Evolutionary conservation across 2,797 vertebrate species (phyloP).

Genomic region (Crenuchus spilurus): DNA sequence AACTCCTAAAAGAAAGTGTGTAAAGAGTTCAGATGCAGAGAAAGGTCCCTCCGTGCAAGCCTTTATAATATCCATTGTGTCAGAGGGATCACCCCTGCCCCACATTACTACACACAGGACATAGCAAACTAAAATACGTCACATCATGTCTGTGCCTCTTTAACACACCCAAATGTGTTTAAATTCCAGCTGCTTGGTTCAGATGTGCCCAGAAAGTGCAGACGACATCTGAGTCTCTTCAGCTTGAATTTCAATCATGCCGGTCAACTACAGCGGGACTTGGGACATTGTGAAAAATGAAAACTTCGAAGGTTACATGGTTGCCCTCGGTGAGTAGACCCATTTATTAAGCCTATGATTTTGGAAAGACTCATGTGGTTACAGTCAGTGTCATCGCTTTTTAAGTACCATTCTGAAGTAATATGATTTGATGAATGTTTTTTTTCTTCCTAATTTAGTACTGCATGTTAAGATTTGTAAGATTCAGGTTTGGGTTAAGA

Average conservation of each 20-base stretch:
- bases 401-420: no score
- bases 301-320: slow-evolving; percentile 86
- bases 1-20: slow-evolving; percentile 26
- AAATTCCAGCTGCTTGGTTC: slow-evolving; percentile 25
- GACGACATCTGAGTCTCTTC: slow-evolving; percentile 6
- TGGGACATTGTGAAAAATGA: slow-evolving; percentile 85
- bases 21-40: slow-evolving; percentile 49
- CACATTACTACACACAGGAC: slow-evolving; percentile 62
- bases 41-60: slow-evolving; percentile 28
- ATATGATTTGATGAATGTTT: no score
- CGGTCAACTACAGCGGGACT: slow-evolving; percentile 82
- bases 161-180: slow-evolving; percentile 9
- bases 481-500: no score
- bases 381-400: no score
- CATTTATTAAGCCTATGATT: no score
- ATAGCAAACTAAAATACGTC: slow-evolving; percentile 31
- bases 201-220: not conserved
- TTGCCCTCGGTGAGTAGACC: slow-evolving; percentile 72
- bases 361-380: no score
- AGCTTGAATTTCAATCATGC: slow-evolving; percentile 69
- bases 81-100: slow-evolving; percentile 62
- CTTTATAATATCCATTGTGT: slow-evolving; percentile 51
- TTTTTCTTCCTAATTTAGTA: no score
- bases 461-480: no score
- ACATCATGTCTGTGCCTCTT: slow-evolving; percentile 34